Evolutionary conservation across 2,797 vertebrate genomes (phyloP).

Genomic region (Hoplostethus atlanticus): DNA sequence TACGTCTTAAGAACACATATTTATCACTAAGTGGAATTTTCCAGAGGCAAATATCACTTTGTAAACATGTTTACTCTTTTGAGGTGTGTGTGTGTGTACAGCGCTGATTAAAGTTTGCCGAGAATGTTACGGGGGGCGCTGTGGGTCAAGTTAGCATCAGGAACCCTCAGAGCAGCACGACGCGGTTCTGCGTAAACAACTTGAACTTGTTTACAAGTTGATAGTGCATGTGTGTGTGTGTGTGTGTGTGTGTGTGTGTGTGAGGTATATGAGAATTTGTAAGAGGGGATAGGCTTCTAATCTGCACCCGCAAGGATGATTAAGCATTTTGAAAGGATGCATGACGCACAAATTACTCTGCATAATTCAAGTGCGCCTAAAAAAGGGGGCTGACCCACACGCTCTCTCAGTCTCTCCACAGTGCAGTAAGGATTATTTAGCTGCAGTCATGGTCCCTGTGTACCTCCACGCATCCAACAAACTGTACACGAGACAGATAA

Average conservation of each 20-base stretch:
- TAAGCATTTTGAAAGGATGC: conserved; percentile 27
- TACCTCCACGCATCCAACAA: conserved; percentile 5
- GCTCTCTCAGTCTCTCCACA: not conserved
- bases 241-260: too few relatives aligned
- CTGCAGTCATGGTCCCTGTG: not conserved
- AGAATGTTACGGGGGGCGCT: conserved; percentile 44
- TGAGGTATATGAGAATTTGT: conserved; percentile 20
- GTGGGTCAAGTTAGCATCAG: conserved; percentile 53
- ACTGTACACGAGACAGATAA: conserved; percentile 2
- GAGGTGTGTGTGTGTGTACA: conserved; percentile 23
- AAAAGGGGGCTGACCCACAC: conserved; percentile 19
- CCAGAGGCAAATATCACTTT: conserved; percentile 27
- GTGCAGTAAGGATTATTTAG: conserved; percentile 21
- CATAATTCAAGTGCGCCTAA: conserved; percentile 24
- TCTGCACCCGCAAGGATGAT: conserved; percentile 30
- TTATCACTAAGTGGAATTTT: conserved; percentile 24
- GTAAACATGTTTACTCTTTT: conserved; percentile 71
- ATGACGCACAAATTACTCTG: conserved; percentile 13
- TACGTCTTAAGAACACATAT: conserved; percentile 19
- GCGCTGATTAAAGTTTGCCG: conserved; percentile 37
- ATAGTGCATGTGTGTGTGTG: not conserved
- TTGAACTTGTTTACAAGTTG: conserved; percentile 61
- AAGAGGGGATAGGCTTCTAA: conserved; percentile 30
- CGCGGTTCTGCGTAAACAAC: conserved; percentile 61
- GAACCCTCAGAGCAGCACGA: conserved; percentile 51